phyloP scores from a whole-genome alignment of 2,797 vertebrate genomes.

The Scleropages formosus region DNA sequence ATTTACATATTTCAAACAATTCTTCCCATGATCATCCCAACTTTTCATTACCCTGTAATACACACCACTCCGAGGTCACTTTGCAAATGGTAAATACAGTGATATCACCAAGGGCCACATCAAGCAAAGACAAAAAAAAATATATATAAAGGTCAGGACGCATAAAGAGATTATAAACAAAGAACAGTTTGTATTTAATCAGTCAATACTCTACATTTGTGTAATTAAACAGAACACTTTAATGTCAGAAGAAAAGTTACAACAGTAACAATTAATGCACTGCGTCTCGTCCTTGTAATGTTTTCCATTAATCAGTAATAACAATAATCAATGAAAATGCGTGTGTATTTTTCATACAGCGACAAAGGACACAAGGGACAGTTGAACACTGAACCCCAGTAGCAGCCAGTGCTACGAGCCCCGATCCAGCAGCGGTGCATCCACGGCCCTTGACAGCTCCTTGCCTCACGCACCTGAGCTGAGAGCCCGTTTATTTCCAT shows the following conservation, averaged over 20 bases:
- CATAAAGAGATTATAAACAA: constrained; percentile 42
- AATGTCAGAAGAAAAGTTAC: constrained; percentile 34
- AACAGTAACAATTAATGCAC: constrained; percentile 42
- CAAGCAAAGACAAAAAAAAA: constrained; percentile 33
- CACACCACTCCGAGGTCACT: constrained; percentile 30
- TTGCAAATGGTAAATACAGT: constrained; percentile 37
- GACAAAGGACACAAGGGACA: constrained; percentile 31
- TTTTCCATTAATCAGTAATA: constrained; percentile 46
- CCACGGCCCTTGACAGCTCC: constrained; percentile 14
- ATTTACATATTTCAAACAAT: constrained; percentile 17
- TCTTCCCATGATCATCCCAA: not conserved
- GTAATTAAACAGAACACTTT: constrained; percentile 50
- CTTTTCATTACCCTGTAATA: constrained; percentile 28
- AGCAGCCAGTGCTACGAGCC: constrained; percentile 64
- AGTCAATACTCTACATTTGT: constrained; percentile 48
- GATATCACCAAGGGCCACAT: constrained; percentile 40
- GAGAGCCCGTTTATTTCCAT: constrained; percentile 23
- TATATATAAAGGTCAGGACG: constrained; percentile 42
- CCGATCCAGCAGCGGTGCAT: constrained; percentile 41
- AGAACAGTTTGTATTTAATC: constrained; percentile 33
- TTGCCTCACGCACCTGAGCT: constrained; percentile 9
- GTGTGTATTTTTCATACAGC: constrained; percentile 35
- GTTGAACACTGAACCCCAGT: constrained; percentile 42
- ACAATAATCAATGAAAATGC: constrained; percentile 36
- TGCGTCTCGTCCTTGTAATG: constrained; percentile 30